Evolutionary conservation across 2,888 invertebrate genomes (phyloP), one percentile per base, ranked within the genome.

Genomic region (Tanytarsus gracilentus): DNA sequence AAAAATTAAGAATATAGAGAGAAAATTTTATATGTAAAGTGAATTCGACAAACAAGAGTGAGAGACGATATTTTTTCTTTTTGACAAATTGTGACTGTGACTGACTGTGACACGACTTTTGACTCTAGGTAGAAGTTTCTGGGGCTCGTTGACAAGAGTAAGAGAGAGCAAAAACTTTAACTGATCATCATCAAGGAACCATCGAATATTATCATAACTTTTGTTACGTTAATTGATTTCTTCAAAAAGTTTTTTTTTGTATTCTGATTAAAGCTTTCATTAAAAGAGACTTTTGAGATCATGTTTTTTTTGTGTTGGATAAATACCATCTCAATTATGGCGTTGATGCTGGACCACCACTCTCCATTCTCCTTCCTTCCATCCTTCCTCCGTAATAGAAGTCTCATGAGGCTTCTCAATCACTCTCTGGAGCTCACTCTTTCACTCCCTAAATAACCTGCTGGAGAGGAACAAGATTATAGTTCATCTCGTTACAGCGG

Each of bases 381-480:
- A 44, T 44, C 11, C 27, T 16, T 26, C 29, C 16, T 26, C 29
- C 16, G 11, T 14, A 9, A 7, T 18, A 14, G 16, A 16, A 50
- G 11, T 16, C 16, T 30, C 23, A 30, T 25, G 39, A 39, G 14
- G 25, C 39, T 44, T 18, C 44, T 23, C 18, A 18, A 26, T 60
- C 49, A 21, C 60, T 36, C 58, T 29, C 29, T n/a, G n/a, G 44
- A 48, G 26, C 26, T 48, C 51, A 36, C 58, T 56, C 44, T 61
- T 59, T 36, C 53, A 61, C 56, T 52, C 53, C 61, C 62, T 63
- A 63, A 61, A 69, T 70, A 69, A 74, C 74, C 74, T 74, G 74
- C 71, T 73, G 73, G 75, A 75, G 75, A 74, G 74, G 75, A 74
- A 75, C 74, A 73, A 75, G 72, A 71, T 74, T 74, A 58, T 58